A percentile compares a stretch with the other conserved stretches of the same genome.
Evolutionary conservation across 1,140 invertebrate species (phyloP).

Genomic region (Psilanteris sp.): DNA sequence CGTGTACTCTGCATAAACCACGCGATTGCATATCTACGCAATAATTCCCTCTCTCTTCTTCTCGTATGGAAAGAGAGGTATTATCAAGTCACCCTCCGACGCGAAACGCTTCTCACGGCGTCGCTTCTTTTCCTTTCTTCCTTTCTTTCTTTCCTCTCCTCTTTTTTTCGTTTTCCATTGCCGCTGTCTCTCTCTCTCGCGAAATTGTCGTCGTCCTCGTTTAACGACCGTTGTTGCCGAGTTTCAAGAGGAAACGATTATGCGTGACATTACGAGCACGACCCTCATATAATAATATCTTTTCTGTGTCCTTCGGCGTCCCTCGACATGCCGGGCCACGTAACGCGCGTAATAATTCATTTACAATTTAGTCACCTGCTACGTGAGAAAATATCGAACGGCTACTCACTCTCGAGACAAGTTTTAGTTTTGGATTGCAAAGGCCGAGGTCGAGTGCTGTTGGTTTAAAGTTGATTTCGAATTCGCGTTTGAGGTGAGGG

Average conservation of each 20-base stretch:
- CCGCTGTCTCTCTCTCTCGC: constrained; percentile 1
- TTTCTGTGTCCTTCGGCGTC: constrained; percentile 48
- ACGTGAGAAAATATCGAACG: constrained; percentile 42
- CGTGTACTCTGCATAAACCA: constrained; percentile 64
- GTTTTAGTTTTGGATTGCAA: too few species aligned
- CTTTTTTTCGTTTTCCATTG: constrained; percentile 15
- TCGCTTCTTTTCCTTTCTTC: too few species aligned
- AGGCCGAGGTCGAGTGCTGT: constrained; percentile 21
- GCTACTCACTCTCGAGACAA: not conserved
- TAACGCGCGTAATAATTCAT: constrained; percentile 46
- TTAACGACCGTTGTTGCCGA: constrained; percentile 42
- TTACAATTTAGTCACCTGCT: constrained; percentile 56
- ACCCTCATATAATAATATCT: constrained; percentile 62
- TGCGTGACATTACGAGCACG: constrained; percentile 63
- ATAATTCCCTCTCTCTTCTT: constrained; percentile 29
- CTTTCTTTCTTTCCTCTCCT: too few species aligned
- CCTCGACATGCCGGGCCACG: constrained; percentile 27
- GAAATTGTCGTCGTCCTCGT: constrained; percentile 10
- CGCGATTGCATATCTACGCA: constrained; percentile 64
- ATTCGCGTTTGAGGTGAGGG: constrained; percentile 3
- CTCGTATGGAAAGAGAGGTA: constrained; percentile 47
- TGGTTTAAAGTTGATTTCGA: constrained; percentile 24
- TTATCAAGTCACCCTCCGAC: constrained; percentile 67
- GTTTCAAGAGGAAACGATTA: constrained; percentile 63
- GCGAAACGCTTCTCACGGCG: constrained; percentile 64